Base-by-base conservation (phyloP, 2,797 vertebrate species). In the Ibycter americanus region DNA sequence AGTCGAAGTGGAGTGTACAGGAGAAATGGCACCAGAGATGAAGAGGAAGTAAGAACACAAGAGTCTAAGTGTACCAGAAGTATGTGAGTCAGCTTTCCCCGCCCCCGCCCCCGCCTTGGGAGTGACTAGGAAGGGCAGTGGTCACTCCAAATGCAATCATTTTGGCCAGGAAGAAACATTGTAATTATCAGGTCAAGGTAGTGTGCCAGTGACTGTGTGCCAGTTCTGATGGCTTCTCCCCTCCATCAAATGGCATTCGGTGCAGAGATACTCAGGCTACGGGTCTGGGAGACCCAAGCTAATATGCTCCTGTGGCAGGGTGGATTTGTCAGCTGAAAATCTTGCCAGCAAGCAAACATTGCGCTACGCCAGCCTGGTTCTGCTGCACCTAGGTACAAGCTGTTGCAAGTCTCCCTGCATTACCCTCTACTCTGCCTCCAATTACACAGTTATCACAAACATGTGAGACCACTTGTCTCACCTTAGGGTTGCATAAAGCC, bases 201-300 rank as follows among this genome's bases (percentile, higher is more conserved):
- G 79, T 42, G 40, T 42, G 40, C 40, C 87, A 54, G 5, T 54
- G 21, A 16, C 8, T 3, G 1, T 20, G 8, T 23, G 15, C 32
- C 29, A 70, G 9, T 42, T 38, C 51, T 52, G 38, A 73, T 6
- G 13, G 21, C 51, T 79, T 38, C 29, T 80, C 42, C 32, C 20
- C 15, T 89, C 42, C n/a, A 31, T 29, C 18, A 55, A 29, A 44
- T 3, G 42, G 23, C 15, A 77, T 29, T 70, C 0, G 0, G 17
- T 12, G 36, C 25, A 88, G 47, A 70, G 38, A 32, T 10, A 31
- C 27, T 5, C 8, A 34, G 5, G 9, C 15, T 59, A 25, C 51
- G 59, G 8, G 9, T 67, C 25, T 59, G 34, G n/a, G 26, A 85
- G 49, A 34, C 17, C 6, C n/a, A 91, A 73, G 66, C 6, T 27